Evolutionary conservation across 2,797 vertebrate genomes (phyloP), one percentile per base, ranked within the genome.

Genomic region (Acipenser ruthenus): DNA sequence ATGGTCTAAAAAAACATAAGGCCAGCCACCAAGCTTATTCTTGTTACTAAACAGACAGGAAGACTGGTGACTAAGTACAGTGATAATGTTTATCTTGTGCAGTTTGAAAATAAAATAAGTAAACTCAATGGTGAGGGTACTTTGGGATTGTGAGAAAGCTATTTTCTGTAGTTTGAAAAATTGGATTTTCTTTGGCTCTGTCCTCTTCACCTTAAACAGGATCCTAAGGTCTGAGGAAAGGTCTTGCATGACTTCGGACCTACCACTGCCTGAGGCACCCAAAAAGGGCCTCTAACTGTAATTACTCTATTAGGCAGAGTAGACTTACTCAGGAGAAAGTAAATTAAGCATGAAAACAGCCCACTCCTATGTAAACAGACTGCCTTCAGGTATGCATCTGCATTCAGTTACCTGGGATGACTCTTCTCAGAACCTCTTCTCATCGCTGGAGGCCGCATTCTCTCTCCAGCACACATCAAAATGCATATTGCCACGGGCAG

Each of bases 281-380:
- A 58, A 53, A 58, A 58, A 58, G 11, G 15, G 12, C 55, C 55
- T 58, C 55, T 58, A 58, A 58, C 64, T 65, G 50, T 47, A 18
- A 6, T 53, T 52, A 23, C 64, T 50, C 50, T 18, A 65, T 65
- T 18, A 56, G 55, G 64, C 64, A 65, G n/a, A 12, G 48, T 65
- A 37, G 47, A 56, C 49, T 55, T 49, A 52, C 64, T 55, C 55
- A 58, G 55, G 55, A 58, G 55, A 58, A 58, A n/a, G 55, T 58
- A n/a, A 58, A 58, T 58, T 58, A 58, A 13, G 55, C 55, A n/a
- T 58, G 55, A 58, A 58, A 58, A 58, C 55, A n/a, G 55, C 55
- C 55, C 12, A 6, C 55, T 58, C 55, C 55, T 13, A 58, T 58
- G 55, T 11, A 58, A 58, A 58, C 10, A 58, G 55, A 13, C 55